Percentiles rank a stretch among this genome's conserved stretches.
phyloP scores from a whole-genome alignment of 2,797 vertebrate species.

The Xenentodon cancila region DNA sequence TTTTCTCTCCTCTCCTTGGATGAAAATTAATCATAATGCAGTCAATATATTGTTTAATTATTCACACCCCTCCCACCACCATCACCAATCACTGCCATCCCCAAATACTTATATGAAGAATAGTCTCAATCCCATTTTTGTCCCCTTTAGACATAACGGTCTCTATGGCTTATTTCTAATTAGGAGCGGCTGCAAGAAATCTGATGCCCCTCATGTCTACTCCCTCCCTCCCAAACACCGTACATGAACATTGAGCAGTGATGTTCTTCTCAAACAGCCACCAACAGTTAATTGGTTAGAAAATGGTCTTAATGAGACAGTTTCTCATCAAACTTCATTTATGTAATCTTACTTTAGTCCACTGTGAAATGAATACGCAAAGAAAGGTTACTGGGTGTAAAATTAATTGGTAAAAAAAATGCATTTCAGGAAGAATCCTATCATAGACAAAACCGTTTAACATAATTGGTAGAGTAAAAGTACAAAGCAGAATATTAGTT shows the following conservation, averaged over 20 bases:
- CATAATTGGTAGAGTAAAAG: slow-evolving; percentile 42
- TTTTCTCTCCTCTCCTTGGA: slow-evolving; percentile 26
- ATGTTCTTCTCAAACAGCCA: slow-evolving; percentile 34
- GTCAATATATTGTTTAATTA: slow-evolving; percentile 45
- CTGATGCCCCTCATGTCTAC: slow-evolving; percentile 42
- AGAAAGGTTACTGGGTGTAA: slow-evolving; percentile 17
- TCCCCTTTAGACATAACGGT: slow-evolving; percentile 46
- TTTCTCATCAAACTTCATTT: slow-evolving; percentile 21
- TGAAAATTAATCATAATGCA: slow-evolving; percentile 49
- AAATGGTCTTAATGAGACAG: slow-evolving; percentile 42
- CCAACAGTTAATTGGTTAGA: slow-evolving; percentile 21
- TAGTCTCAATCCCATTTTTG: slow-evolving; percentile 40
- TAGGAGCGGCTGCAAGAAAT: slow-evolving; percentile 53
- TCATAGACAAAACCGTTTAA: slow-evolving; percentile 41
- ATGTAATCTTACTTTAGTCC: slow-evolving; percentile 29
- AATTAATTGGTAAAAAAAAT: slow-evolving; percentile 10
- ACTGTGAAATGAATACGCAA: slow-evolving; percentile 35
- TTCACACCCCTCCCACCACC: slow-evolving; percentile 19
- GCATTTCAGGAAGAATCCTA: slow-evolving; percentile 23
- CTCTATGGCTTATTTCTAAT: slow-evolving; percentile 60
- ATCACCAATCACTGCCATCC: not conserved
- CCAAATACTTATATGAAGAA: slow-evolving; percentile 44
- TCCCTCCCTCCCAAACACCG: slow-evolving; percentile 43
- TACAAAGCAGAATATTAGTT: slow-evolving; percentile 63
- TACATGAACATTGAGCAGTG: slow-evolving; percentile 47